Percentiles rank a stretch among this genome's conserved stretches.
phyloP scores from a whole-genome alignment of 2,113 vertebrate genomes.

The Micromys minutus region DNA sequence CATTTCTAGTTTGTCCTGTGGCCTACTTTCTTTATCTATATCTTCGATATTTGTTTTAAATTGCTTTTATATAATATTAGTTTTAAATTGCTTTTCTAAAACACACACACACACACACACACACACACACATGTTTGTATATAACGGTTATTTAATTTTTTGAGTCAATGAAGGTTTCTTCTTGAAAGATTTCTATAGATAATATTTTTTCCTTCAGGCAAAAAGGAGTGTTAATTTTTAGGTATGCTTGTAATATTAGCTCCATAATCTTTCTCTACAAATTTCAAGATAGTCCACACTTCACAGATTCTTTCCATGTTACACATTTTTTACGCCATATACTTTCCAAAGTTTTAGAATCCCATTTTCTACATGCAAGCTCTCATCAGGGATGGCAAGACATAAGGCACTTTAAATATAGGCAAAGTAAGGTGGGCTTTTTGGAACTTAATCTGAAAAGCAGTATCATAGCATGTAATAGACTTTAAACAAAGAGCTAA shows the following conservation, averaged over 20 bases:
- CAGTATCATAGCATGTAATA: not conserved
- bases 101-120: too few relatives aligned
- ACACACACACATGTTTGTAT: too few relatives aligned
- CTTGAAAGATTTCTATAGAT: not conserved
- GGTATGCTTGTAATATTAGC: not conserved
- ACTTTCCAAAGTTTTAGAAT: not conserved
- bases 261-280: not conserved
- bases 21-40: not conserved
- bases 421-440: not conserved
- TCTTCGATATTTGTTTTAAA: slow-evolving; percentile 10
- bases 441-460: not conserved
- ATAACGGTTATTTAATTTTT: too few relatives aligned
- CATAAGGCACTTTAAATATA: not conserved
- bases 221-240: not conserved
- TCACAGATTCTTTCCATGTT: not conserved
- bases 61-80: not conserved
- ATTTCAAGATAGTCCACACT: not conserved
- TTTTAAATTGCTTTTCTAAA: too few relatives aligned
- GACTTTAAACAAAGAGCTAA: not conserved
- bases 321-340: not conserved
- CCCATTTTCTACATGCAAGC: not conserved
- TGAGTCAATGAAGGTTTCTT: not conserved
- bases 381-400: not conserved
- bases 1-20: not conserved
- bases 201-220: not conserved